phyloP scores from a whole-genome alignment of 2,113 vertebrate species.

The Antechinus stuartii region DNA sequence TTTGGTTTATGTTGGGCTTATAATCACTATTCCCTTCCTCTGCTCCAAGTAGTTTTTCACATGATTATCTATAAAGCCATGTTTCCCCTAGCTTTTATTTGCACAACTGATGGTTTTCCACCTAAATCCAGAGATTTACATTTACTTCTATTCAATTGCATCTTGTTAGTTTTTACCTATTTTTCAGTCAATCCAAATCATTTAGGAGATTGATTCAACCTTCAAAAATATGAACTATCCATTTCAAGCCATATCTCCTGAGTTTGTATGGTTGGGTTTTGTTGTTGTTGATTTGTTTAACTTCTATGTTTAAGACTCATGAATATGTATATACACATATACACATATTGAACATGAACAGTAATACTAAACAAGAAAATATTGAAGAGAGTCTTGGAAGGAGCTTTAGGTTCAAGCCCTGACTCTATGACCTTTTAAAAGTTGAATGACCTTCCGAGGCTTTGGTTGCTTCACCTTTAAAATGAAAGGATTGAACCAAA shows the following conservation, averaged over 20 bases:
- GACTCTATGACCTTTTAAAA: not conserved
- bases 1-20: not conserved
- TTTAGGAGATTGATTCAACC: conserved; percentile 26
- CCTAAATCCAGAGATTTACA: not conserved
- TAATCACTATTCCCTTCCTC: not conserved
- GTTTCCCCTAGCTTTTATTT: not conserved
- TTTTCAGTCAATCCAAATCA: not conserved
- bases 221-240: conserved; percentile 25
- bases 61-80: fast-evolving
- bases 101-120: not conserved
- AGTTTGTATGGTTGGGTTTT: conserved; percentile 11
- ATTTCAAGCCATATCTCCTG: conserved; percentile 49
- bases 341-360: not conserved
- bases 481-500: not conserved
- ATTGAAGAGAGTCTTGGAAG: not conserved
- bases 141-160: not conserved
- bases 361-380: conserved; percentile 20
- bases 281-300: not conserved
- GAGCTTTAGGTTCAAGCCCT: not conserved
- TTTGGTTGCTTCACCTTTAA: not conserved
- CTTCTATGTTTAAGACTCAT: not conserved
- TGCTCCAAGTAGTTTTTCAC: not conserved
- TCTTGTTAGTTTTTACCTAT: not conserved
- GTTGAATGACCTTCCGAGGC: not conserved
- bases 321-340: not conserved